These are phyloP conservation scores for Oncorhynchus keta DNA, from an alignment of 2,113 vertebrate genomes.

Conservation along the genomic window DNA sequence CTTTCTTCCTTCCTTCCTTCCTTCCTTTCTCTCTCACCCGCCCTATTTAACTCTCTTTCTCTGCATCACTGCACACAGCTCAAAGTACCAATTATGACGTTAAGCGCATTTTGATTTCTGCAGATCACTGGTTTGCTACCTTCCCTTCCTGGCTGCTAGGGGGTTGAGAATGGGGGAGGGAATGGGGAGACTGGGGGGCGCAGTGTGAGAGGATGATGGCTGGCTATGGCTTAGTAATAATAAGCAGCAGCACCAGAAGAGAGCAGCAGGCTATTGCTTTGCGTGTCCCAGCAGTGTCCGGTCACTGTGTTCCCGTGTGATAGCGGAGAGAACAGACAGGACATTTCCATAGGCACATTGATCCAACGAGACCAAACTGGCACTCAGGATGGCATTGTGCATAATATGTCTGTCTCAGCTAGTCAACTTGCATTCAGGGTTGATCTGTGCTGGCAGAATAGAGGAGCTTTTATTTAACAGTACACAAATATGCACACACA, in stretches of 20 bases:
- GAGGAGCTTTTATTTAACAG: not conserved
- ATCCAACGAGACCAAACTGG: conserved; percentile 14
- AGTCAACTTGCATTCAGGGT: not conserved
- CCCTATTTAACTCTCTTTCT: not conserved
- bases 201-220: conserved; percentile 25
- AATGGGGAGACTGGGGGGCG: conserved; percentile 26
- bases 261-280: conserved; percentile 15
- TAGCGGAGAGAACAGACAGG: not conserved
- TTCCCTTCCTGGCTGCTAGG: conserved; percentile 37
- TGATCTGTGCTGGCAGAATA: not conserved
- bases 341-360: conserved; percentile 20
- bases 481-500: not conserved
- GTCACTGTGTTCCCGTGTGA: conserved; percentile 10
- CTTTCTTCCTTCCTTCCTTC: not conserved
- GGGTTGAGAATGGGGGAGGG: conserved; percentile 15
- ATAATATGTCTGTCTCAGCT: not conserved
- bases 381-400: not conserved
- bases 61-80: conserved; percentile 52
- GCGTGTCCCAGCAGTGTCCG: conserved; percentile 11
- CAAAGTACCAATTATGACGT: conserved; percentile 65
- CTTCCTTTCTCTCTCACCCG: not conserved
- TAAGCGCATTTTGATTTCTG: conserved; percentile 57
- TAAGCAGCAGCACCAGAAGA: conserved; percentile 28
- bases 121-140: conserved; percentile 42
- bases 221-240: conserved; percentile 44